phyloP scores from a whole-genome alignment of 2,797 vertebrate species.

The Buceros bicornis region DNA sequence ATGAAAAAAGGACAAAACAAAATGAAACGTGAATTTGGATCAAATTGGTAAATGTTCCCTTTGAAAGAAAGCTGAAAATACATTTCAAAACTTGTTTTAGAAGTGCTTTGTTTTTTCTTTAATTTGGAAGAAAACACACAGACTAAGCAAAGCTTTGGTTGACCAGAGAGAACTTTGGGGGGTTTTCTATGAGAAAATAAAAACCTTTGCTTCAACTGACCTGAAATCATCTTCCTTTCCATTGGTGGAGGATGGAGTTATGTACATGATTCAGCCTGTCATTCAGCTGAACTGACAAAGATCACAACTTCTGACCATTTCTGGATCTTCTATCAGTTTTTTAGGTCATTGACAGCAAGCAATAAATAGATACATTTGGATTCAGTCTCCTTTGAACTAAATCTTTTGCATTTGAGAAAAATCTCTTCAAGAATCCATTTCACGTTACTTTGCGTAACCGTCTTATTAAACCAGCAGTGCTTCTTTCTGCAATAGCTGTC shows the following conservation, averaged over 20 bases:
- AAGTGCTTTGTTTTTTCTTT: not conserved
- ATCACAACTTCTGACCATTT: constrained; percentile 4
- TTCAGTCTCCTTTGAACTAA: not conserved
- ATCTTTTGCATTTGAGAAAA: not conserved
- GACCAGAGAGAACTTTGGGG: rapidly evolving
- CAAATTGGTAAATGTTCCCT: not conserved
- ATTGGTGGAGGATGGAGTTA: not conserved
- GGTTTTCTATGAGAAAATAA: not conserved
- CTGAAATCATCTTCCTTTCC: not conserved
- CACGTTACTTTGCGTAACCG: not conserved
- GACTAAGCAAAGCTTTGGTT: not conserved
- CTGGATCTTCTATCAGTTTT: not conserved
- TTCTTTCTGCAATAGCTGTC: not conserved
- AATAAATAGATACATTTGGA: not conserved
- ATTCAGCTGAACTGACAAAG: not conserved
- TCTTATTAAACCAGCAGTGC: not conserved
- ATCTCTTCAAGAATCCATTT: not conserved
- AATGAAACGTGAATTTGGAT: not conserved
- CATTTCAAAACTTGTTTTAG: not conserved
- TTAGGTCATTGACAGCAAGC: not conserved
- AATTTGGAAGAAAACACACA: not conserved
- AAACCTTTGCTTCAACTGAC: not conserved
- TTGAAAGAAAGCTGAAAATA: not conserved
- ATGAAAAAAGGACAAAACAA: rapidly evolving
- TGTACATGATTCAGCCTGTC: not conserved